Percentiles rank a stretch among this genome's conserved stretches.
Evolutionary conservation across 2,888 invertebrate species (phyloP).

Genomic region (Odontocerum albicorne): DNA sequence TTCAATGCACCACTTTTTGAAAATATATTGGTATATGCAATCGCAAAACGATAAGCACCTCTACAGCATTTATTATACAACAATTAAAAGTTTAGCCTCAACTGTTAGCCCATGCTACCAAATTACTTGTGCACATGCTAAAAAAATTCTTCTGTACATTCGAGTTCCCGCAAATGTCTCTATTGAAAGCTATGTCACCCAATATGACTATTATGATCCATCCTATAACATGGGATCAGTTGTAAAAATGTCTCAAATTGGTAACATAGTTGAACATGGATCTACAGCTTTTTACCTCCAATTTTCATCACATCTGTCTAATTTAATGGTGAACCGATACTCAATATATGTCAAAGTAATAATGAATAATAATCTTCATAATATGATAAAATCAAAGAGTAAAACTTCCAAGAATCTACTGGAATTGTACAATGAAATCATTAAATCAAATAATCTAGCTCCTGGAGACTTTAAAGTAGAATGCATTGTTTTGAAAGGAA

Average conservation of each 20-base stretch:
- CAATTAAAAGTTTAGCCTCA: conserved; percentile 45
- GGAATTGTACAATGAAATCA: conserved; percentile 31
- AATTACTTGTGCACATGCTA: conserved; percentile 41
- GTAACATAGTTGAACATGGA: conserved; percentile 38
- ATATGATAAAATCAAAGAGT: neutral
- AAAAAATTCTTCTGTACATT: conserved; percentile 44
- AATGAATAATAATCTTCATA: conserved; percentile 13
- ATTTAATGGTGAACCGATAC: conserved; percentile 26
- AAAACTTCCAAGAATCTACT: neutral
- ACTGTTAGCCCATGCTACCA: conserved; percentile 48
- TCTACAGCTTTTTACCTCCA: conserved; percentile 32
- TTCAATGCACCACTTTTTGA: conserved; percentile 44
- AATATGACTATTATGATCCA: conserved; percentile 47
- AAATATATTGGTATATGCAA: conserved; percentile 50
- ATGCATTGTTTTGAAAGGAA: conserved; percentile 32
- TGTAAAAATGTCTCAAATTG: conserved; percentile 40
- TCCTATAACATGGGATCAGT: conserved; percentile 47
- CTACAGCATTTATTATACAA: conserved; percentile 52
- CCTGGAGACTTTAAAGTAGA: conserved; percentile 33
- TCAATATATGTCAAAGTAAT: conserved; percentile 17
- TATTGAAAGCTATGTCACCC: conserved; percentile 26
- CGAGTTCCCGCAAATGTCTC: conserved; percentile 39
- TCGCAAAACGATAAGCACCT: conserved; percentile 48
- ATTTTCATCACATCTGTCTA: conserved; percentile 34
- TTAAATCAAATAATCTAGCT: conserved; percentile 10